Percentiles rank a stretch among this genome's conserved stretches.
phyloP scores from a whole-genome alignment of 1,140 invertebrate genomes.

The Chironomus tepperi region DNA sequence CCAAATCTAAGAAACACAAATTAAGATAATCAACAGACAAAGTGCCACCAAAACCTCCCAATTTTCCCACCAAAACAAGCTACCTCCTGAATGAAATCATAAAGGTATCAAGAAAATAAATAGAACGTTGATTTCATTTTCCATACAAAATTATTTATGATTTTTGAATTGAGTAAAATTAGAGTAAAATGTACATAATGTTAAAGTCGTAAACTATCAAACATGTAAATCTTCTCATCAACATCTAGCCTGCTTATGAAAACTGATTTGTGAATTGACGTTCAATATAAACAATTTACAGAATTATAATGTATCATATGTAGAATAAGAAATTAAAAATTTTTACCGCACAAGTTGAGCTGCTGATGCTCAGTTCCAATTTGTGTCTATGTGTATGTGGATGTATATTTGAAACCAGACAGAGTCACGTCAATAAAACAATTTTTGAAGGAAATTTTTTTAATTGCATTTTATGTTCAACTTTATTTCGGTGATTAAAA shows the following conservation, averaged over 20 bases:
- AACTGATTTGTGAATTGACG: background rate
- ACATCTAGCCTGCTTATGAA: background rate
- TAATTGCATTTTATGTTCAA: too few relatives aligned
- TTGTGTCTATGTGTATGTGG: background rate
- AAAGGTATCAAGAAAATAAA: background rate
- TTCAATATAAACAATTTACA: constrained; percentile 10
- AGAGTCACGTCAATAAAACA: too few relatives aligned
- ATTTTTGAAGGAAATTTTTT: too few relatives aligned
- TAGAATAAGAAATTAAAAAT: background rate
- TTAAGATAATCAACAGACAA: too few relatives aligned
- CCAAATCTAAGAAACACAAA: too few relatives aligned
- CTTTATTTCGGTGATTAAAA: too few relatives aligned
- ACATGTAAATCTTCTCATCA: background rate
- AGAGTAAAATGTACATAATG: too few relatives aligned
- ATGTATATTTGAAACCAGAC: background rate
- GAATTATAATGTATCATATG: constrained; percentile 9
- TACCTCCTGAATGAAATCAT: background rate
- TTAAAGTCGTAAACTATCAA: too few relatives aligned
- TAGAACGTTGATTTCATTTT: background rate
- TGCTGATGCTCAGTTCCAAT: background rate
- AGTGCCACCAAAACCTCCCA: too few relatives aligned
- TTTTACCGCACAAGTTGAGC: background rate
- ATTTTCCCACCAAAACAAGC: background rate
- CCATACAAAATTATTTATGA: background rate
- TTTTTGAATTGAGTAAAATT: background rate